Conservation (phyloP, 2,113 vertebrate genomes). For the Perca schrenkii region DNA sequence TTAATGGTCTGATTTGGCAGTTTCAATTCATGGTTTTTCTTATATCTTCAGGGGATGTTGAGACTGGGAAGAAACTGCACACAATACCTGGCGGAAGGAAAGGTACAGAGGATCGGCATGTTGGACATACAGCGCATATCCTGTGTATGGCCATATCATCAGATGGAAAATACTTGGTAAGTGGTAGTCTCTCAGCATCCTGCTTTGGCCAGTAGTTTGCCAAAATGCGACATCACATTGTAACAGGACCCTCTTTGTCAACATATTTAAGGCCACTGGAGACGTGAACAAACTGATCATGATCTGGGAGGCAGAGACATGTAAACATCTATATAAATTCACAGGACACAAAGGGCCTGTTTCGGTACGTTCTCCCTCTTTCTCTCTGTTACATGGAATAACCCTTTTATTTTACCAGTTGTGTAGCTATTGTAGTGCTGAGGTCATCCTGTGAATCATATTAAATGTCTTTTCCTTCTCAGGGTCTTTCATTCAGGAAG, state of each 20-base stretch:
- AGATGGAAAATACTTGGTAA: slow-evolving; percentile 94
- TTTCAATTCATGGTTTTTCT: not conserved
- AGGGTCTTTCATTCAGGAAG: slow-evolving; percentile 95
- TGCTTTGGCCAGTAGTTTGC: not conserved
- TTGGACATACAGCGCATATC: slow-evolving; percentile 89
- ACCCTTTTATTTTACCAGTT: not conserved
- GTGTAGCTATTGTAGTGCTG: too few species aligned
- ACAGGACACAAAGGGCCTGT: slow-evolving; percentile 91
- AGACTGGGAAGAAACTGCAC: slow-evolving; percentile 89
- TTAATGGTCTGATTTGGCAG: not conserved
- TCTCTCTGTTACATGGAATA: not conserved
- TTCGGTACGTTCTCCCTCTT: slow-evolving; percentile 84
- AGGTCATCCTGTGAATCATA: not conserved
- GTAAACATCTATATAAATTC: slow-evolving; percentile 92
- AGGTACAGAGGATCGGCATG: slow-evolving; percentile 83
- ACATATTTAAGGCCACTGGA: slow-evolving; percentile 88
- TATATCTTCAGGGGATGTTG: slow-evolving; percentile 88
- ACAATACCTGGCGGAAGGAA: slow-evolving; percentile 90
- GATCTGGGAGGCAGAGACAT: slow-evolving; percentile 93
- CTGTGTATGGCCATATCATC: slow-evolving; percentile 96
- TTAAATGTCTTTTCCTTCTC: not conserved
- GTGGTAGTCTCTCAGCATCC: slow-evolving; percentile 19
- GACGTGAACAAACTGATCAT: slow-evolving; percentile 95
- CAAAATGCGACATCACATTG: not conserved
- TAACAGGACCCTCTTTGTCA: not conserved